Evolutionary conservation across 2,888 invertebrate genomes (phyloP).

Genomic region (Phrixothrix hirtus): DNA sequence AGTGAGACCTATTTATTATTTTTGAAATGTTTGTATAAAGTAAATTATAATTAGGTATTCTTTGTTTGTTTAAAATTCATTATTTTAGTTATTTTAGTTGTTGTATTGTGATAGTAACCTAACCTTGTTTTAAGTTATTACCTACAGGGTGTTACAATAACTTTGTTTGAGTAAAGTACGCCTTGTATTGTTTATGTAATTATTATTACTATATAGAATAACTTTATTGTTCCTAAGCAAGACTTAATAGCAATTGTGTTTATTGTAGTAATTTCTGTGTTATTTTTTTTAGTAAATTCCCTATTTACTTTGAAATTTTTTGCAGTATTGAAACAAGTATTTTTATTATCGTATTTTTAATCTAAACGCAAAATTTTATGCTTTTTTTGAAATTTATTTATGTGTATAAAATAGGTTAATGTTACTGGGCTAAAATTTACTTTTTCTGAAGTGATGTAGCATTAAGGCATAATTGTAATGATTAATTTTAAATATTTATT

Average conservation of each 20-base stretch:
- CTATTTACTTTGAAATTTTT: constrained; percentile 16
- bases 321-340: constrained; percentile 26
- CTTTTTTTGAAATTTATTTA: constrained; percentile 1
- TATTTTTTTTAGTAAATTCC: constrained; percentile 11
- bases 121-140: constrained; percentile 4
- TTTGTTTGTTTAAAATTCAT: constrained; percentile 1
- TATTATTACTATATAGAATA: constrained; percentile 10
- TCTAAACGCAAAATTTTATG: constrained; percentile 7
- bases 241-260: constrained; percentile 30
- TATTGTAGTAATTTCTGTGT: constrained; percentile 22
- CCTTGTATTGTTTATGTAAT: constrained; percentile 7
- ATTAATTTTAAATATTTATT: constrained; percentile 30
- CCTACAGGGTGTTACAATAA: constrained; percentile 1
- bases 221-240: constrained; percentile 33
- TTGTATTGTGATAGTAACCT: constrained; percentile 22
- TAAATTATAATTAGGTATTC: not conserved
- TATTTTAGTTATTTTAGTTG: constrained; percentile 12
- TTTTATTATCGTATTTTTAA: constrained; percentile 17
- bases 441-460: constrained; percentile 31
- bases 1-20: no score
- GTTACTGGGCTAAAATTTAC: constrained; percentile 3
- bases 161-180: no score
- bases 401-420: constrained; percentile 1
- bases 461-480: constrained; percentile 31
- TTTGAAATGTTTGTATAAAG: no score